phyloP scores from a whole-genome alignment of 2,797 vertebrate species.

The Coendou prehensilis region DNA sequence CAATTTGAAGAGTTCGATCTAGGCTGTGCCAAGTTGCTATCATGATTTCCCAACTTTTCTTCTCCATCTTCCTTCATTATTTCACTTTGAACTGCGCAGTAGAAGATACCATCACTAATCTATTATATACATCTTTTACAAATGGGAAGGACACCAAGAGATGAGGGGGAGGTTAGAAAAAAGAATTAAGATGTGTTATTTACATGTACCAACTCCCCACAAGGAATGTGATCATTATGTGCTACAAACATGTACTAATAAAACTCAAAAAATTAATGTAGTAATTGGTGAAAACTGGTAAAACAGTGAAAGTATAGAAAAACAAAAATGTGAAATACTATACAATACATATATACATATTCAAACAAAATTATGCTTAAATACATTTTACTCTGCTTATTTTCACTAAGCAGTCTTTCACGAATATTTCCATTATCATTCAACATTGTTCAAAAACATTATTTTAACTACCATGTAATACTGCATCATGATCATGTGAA shows the following conservation, averaged over 20 bases:
- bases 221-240: neutral
- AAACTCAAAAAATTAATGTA: constrained; percentile 13
- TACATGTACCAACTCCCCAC: neutral
- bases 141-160: neutral
- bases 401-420: neutral
- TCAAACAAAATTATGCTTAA: neutral
- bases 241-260: neutral
- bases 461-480: neutral
- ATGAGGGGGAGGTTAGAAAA: neutral
- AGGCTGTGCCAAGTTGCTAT: constrained; percentile 53
- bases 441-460: constrained; percentile 34
- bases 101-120: constrained; percentile 61
- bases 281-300: neutral
- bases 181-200: neutral
- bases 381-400: neutral
- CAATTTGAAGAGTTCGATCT: constrained; percentile 59
- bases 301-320: constrained; percentile 1
- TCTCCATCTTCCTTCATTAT: constrained; percentile 81
- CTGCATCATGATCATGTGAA: neutral
- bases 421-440: constrained; percentile 49
- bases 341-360: neutral
- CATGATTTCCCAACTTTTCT: constrained; percentile 79
- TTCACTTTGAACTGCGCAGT: constrained; percentile 77
- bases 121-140: neutral
- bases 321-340: constrained; percentile 33